Conservation (phyloP, 2,888 invertebrate genomes). For the Rhagophthalmus giganteus region DNA sequence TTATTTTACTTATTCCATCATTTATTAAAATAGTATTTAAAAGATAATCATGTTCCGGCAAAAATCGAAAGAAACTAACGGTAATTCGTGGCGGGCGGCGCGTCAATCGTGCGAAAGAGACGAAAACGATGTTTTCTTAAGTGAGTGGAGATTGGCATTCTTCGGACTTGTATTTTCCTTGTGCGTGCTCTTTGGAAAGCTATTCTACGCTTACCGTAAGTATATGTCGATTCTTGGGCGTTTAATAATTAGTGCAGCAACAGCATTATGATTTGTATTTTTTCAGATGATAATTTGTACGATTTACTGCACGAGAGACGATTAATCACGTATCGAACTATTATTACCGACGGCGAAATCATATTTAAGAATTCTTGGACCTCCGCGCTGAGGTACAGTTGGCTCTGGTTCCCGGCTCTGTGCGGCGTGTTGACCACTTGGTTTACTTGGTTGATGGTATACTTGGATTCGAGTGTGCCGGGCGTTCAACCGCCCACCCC, state of each 20-base stretch:
- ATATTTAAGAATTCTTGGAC: conserved; percentile 49
- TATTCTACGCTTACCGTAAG: conserved; percentile 48
- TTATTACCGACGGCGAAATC: conserved; percentile 48
- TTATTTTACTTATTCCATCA: conserved; percentile 15
- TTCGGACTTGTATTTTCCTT: conserved; percentile 47
- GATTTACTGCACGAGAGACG: conserved; percentile 43
- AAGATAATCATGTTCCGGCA: conserved; percentile 1
- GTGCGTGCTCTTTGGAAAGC: conserved; percentile 43
- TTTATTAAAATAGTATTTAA: conserved; percentile 7
- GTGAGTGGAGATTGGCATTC: conserved; percentile 47
- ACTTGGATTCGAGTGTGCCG: conserved; percentile 64
- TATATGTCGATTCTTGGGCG: conserved; percentile 26
- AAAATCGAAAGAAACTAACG: conserved; percentile 1
- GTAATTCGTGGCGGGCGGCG: background rate
- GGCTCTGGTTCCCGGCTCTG: conserved; percentile 49
- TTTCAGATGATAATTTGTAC: conserved; percentile 41
- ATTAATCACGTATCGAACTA: conserved; percentile 44
- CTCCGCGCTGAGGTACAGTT: conserved; percentile 46
- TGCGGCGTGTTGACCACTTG: conserved; percentile 59
- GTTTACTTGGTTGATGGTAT: conserved; percentile 63
- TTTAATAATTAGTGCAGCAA: background rate
- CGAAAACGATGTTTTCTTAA: conserved; percentile 35
- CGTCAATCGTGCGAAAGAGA: too few species aligned
- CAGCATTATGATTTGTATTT: background rate
- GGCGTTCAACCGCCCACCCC: conserved; percentile 64